A percentile compares a stretch with the other conserved stretches of the same genome.
phyloP scores from a whole-genome alignment of 2,888 invertebrate genomes.

The Catonia carolina region DNA sequence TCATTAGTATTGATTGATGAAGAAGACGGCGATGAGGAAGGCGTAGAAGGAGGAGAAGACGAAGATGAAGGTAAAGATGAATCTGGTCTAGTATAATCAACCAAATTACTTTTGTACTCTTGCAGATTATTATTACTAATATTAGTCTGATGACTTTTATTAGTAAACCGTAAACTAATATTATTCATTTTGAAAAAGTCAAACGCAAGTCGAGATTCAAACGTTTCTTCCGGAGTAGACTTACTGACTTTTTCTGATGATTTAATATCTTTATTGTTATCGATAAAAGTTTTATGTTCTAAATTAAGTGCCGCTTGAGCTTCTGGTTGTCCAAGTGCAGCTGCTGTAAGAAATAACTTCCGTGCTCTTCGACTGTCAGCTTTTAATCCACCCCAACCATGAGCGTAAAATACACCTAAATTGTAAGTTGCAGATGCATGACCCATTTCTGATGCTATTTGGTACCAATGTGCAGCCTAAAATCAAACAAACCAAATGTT shows the following conservation, averaged over 20 bases:
- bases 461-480: constrained; percentile 61
- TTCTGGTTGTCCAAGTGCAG: constrained; percentile 51
- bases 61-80: not conserved
- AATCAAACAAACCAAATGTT: constrained; percentile 30
- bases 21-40: not conserved
- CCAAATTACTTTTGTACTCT: too few relatives aligned
- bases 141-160: too few relatives aligned
- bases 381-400: constrained; percentile 54
- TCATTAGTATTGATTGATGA: not conserved
- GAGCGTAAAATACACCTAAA: constrained; percentile 59
- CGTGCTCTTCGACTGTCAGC: constrained; percentile 49
- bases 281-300: not conserved
- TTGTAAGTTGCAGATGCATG: constrained; percentile 63
- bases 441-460: constrained; percentile 54
- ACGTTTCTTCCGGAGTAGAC: too few relatives aligned
- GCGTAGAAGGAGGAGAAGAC: not conserved
- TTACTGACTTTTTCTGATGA: too few relatives aligned
- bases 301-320: constrained; percentile 49
- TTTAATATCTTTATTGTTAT: too few relatives aligned
- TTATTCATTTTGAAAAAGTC: too few relatives aligned
- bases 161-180: too few relatives aligned
- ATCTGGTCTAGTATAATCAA: too few relatives aligned
- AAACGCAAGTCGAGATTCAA: too few relatives aligned
- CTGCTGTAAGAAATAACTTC: constrained; percentile 50
- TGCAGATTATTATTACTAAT: too few relatives aligned